These are phyloP conservation scores for Oncorhynchus nerka DNA, from an alignment of 2,113 vertebrate species.

Conservation along the genomic window DNA sequence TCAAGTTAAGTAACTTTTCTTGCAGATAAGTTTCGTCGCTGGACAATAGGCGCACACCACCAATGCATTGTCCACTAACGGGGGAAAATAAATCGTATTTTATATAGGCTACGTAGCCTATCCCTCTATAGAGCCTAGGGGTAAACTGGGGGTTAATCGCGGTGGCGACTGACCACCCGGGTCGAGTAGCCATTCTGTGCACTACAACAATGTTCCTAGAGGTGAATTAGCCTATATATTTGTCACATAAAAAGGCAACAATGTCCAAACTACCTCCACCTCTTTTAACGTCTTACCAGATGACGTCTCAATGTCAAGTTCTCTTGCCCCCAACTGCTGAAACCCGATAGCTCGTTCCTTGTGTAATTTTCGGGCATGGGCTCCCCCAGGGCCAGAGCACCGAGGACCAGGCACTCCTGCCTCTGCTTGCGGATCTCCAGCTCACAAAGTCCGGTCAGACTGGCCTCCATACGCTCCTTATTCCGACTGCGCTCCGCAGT, in stretches of 20 bases:
- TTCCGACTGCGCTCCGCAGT: slow-evolving; percentile 70
- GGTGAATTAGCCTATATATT: background rate
- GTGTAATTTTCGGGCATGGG: slow-evolving; percentile 38
- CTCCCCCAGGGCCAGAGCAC: slow-evolving; percentile 68
- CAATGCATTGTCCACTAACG: slow-evolving; percentile 33
- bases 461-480: slow-evolving; percentile 74
- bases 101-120: too few relatives aligned
- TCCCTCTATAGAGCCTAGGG: slow-evolving; percentile 8
- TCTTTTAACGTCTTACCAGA: slow-evolving; percentile 65
- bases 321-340: slow-evolving; percentile 71
- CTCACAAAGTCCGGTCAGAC: slow-evolving; percentile 73
- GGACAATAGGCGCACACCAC: slow-evolving; percentile 47
- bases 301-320: slow-evolving; percentile 74
- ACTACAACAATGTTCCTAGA: background rate
- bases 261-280: background rate
- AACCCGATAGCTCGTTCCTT: slow-evolving; percentile 55
- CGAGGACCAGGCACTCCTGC: slow-evolving; percentile 75
- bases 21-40: slow-evolving; percentile 39
- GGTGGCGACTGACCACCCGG: background rate
- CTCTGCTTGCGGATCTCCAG: slow-evolving; percentile 74
- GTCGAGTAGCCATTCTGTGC: background rate
- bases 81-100: too few relatives aligned
- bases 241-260: background rate
- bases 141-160: background rate
- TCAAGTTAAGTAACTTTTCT: slow-evolving; percentile 65